Evolutionary conservation across 1,140 invertebrate species (phyloP), one percentile per base, ranked within the genome.

Genomic region (Tyrophagus putrescentiae): DNA sequence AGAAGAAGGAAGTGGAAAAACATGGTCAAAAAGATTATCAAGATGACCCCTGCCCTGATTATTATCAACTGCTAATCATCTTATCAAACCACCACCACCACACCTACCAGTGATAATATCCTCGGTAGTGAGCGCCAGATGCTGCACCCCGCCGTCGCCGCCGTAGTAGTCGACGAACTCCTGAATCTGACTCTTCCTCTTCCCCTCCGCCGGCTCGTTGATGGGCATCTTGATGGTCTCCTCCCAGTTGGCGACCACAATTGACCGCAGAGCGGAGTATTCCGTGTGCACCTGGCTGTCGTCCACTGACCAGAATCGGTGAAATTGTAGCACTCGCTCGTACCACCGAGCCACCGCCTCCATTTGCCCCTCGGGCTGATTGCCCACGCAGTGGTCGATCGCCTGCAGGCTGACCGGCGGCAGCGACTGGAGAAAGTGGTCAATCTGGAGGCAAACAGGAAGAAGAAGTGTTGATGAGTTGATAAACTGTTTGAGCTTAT

Each of bases 91-190:
- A n/a, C n/a, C n/a, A 32, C 70, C 78, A n/a, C n/a, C n/a, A n/a
- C n/a, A n/a, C n/a, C 81, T 75, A 94, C 89, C 25, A 53, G 72
- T 70, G 62, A 98, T 92, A 67, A 98, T 98, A 68, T 98, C 82
- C 62, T 81, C 74, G 0, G 92, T 94, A 70, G 93, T 95, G 1
- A 98, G 76, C 21, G 95, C 95, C 67, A 98, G 94, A 68, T 98
- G 95, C 72, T 98, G 95, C 9, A 98, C 91, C 0, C 95, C 95
- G 18, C 90, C 84, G 2, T 92, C 90, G 0, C 93, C 94, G 71
- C 98, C n/a, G n/a, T 98, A 95, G 69, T 97, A 98, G 67, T 98
- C 94, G 3, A 98, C 88, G 72, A 90, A 99, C 72, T 99, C 95
- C 74, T 95, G 81, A 66, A 99, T 98, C 75, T 98, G 95, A 60